Evolutionary conservation across 2,113 vertebrate species (phyloP), one percentile per base, ranked within the genome.

Genomic region (Numenius arquata): DNA sequence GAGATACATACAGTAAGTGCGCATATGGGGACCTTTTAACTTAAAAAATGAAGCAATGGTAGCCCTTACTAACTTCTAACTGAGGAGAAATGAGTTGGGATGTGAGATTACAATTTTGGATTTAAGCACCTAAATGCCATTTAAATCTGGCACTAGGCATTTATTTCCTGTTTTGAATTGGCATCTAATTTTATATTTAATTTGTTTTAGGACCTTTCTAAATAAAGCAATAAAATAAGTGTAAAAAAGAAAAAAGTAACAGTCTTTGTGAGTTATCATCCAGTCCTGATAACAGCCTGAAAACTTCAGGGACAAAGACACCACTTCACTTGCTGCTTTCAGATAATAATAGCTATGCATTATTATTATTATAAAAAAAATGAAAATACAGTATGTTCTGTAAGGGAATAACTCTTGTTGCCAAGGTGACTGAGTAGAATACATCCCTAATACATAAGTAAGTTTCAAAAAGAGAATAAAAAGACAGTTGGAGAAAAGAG

Each of bases 381-480:
- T 41, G 21, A 72, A 78, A 85, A 92, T 94, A 75, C 34, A 91
- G 25, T 85, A 83, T 85, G 62, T 82, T 93, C 74, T 52, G 27
- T 87, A 87, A 89, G 38, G 34, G 65, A 96, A 91, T 89, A 91
- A 88, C 62, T 76, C 27, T 38, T 79, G 95, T 97, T 96, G 41
- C 93, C 88, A 94, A 88, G 96, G 93, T 95, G 90, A 97, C 88
- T 2, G 58, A 80, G 27, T 94, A 73, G n/a, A 94, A 55, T 61
- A 88, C 43, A 88, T 90, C 62, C 58, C n/a, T 7, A 53, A 65
- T 89, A 89, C 92, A 62, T 81, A 91, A 79, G 48, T 71, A 89
- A 82, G 70, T 95, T 94, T 40, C 8, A 81, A 83, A 92, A 96
- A 72, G 27, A 55, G 22, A 90, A 85, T 76, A 34, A 9, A 66